Conservation (phyloP, 1,140 invertebrate species). For the Platyura marginata region DNA sequence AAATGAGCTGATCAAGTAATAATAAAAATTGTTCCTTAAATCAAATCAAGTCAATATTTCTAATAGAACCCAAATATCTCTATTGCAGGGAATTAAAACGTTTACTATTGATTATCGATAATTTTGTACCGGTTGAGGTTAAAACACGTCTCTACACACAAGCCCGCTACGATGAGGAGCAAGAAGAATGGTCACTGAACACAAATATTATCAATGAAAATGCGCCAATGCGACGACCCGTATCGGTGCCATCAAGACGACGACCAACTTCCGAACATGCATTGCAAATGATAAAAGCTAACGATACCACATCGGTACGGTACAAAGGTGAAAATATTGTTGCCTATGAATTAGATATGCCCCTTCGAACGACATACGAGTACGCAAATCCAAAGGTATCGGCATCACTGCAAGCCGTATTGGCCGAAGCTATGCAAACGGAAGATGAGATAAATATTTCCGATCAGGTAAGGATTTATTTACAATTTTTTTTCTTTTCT, state of each 20-base stretch:
- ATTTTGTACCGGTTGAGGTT: constrained; percentile 88
- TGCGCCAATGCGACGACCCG: constrained; percentile 33
- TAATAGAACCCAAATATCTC: constrained; percentile 24
- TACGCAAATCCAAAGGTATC: constrained; percentile 54
- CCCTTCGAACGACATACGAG: constrained; percentile 56
- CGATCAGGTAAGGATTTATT: constrained; percentile 9
- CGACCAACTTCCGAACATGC: constrained; percentile 59
- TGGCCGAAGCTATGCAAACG: constrained; percentile 50
- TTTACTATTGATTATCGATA: constrained; percentile 83
- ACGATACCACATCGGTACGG: constrained; percentile 28
- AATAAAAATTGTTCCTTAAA: constrained; percentile 12
- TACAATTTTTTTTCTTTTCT: too few species aligned
- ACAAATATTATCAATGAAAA: constrained; percentile 25
- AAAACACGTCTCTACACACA: constrained; percentile 62
- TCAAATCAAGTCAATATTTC: too few species aligned
- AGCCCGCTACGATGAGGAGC: constrained; percentile 71
- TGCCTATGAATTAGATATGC: constrained; percentile 62
- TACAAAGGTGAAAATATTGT: constrained; percentile 68
- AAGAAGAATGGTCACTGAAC: constrained; percentile 59
- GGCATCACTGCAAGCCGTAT: constrained; percentile 48
- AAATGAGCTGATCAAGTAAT: constrained; percentile 50
- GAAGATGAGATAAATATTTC: constrained; percentile 48
- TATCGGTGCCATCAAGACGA: constrained; percentile 39
- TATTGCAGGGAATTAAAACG: constrained; percentile 42
- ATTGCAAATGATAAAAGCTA: constrained; percentile 35